phyloP scores from a whole-genome alignment of 2,888 invertebrate species.

The Trichopoda pennipes region DNA sequence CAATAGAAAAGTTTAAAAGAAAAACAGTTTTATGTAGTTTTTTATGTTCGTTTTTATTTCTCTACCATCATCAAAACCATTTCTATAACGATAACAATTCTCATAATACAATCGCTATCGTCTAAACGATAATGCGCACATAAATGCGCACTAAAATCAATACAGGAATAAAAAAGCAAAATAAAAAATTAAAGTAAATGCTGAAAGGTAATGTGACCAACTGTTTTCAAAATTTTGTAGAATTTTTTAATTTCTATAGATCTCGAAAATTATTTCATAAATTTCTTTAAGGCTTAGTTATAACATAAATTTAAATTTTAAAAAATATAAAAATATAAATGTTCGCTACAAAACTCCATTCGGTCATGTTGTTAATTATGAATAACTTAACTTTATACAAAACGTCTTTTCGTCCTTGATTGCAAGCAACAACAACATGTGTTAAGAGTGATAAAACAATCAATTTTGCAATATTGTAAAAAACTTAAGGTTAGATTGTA shows the following conservation, averaged over 20 bases:
- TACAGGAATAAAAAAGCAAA: slow-evolving; percentile 71
- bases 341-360: not conserved
- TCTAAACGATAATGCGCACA: slow-evolving; percentile 80
- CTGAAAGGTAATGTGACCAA: slow-evolving; percentile 23
- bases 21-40: slow-evolving; percentile 47
- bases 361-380: not conserved
- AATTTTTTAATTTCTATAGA: no score
- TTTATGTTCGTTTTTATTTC: slow-evolving; percentile 49
- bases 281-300: no score
- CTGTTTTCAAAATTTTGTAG: not conserved
- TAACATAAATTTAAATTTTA: no score
- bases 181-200: not conserved
- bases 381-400: not conserved
- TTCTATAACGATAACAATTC: slow-evolving; percentile 78
- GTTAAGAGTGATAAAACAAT: not conserved
- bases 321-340: no score
- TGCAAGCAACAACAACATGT: not conserved
- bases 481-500: not conserved
- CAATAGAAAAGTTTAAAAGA: slow-evolving; percentile 10
- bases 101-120: slow-evolving; percentile 78
- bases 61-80: slow-evolving; percentile 71
- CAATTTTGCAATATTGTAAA: not conserved
- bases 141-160: slow-evolving; percentile 81
- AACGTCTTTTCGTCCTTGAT: not conserved
- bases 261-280: no score